phyloP scores from a whole-genome alignment of 2,113 vertebrate species.

The Mixornis gularis region DNA sequence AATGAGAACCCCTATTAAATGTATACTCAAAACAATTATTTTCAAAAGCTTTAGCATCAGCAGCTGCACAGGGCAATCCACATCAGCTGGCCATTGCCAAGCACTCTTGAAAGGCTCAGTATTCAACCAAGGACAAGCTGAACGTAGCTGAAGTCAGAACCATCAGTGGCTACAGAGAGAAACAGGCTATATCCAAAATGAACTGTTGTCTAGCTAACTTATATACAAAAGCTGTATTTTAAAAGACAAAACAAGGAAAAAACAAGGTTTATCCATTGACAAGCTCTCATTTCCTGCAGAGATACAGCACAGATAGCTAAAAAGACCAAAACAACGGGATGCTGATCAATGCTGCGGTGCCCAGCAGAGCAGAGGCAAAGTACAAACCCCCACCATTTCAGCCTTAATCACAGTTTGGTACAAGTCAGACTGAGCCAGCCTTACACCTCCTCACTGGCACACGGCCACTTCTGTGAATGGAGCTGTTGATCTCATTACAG shows the following conservation, averaged over 20 bases:
- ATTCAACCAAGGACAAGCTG: not conserved
- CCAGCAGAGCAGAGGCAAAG: not conserved
- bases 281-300: not conserved
- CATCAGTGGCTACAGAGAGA: not conserved
- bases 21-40: not conserved
- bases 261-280: not conserved
- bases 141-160: not conserved
- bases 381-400: not conserved
- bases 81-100: not conserved
- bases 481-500: slow-evolving; percentile 1
- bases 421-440: not conserved
- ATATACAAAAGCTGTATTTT: not conserved
- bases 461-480: not conserved
- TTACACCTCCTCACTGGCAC: not conserved
- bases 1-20: not conserved
- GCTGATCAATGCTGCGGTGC: not conserved
- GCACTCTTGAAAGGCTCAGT: not conserved
- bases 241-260: not conserved
- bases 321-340: not conserved
- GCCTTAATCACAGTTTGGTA: not conserved
- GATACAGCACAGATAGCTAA: not conserved
- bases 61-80: not conserved
- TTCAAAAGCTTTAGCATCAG: not conserved
- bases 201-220: not conserved
- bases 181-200: not conserved